Evolutionary conservation across 2,113 vertebrate genomes (phyloP), one percentile per base, ranked within the genome.

Genomic region (Zosterops borbonicus): DNA sequence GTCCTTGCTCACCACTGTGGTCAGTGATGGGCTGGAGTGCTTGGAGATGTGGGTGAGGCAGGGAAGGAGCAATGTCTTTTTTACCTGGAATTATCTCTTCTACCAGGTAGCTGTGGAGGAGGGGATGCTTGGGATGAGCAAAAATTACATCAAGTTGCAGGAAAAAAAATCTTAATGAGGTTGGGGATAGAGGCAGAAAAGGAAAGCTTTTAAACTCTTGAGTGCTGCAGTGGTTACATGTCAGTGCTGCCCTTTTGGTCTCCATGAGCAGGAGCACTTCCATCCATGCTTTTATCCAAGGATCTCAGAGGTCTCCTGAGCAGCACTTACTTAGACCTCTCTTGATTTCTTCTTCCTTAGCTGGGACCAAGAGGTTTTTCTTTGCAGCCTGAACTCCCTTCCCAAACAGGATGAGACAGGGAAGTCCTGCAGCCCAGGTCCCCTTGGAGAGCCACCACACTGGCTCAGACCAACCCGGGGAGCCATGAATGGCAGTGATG

Each of bases 401-500:
- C 31, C 83, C 79, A 46, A 21, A 42, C 2, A 6, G 46, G 20
- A 6, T 12, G 33, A 78, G 15, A 22, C 22, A 35, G 56, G 55
- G 49, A 56, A 21, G 7, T 49, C 21, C 47, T 67, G 65, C 77
- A 77, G 49, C 41, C 71, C 58, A 20, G 16, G 11, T 39, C 18
- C 41, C 46, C 42, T 84, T 0, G 9, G 31, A 44, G 41, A 73
- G 41, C n/a, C 70, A 15, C 60, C 19, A 12, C 28, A 25, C 22
- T 24, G 28, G 33, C 73, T 64, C 6, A 3, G 44, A 12, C 1
- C 6, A 70, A 1, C 42, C 63, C 46, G 41, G 0, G 0, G 53
- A 84, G 22, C 41, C 23, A 1, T n/a, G 28, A 12, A 0, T 1
- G 15, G 49, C 73, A 41, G 84, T 0, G 0, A 4, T 21, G 6